phyloP scores from a whole-genome alignment of 53 echinoderm and acorn worm species.

The Apostichopus leukothele region DNA sequence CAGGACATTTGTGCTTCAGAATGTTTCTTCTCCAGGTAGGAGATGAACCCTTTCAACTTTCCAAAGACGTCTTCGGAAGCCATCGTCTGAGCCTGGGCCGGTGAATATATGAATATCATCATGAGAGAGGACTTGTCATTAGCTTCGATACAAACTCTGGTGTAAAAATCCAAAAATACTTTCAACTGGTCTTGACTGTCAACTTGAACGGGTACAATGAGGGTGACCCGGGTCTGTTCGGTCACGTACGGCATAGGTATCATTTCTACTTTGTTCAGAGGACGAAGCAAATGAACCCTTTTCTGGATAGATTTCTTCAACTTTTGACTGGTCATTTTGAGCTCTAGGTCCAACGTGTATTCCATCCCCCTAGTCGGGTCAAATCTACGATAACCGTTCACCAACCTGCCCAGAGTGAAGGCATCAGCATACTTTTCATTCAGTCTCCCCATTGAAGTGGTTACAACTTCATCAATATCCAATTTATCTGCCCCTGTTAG shows the following conservation, averaged over 20 bases:
- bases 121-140: constrained; percentile 91
- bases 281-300: constrained; percentile 83
- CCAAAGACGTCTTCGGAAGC: constrained; percentile 84
- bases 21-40: constrained; percentile 79
- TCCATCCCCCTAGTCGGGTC: constrained; percentile 95
- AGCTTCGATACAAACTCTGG: constrained; percentile 82
- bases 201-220: constrained; percentile 80
- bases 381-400: constrained; percentile 93
- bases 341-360: constrained; percentile 89
- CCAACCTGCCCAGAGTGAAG: constrained; percentile 79
- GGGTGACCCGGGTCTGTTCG: constrained; percentile 84
- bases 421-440: constrained; percentile 87
- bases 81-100: constrained; percentile 79
- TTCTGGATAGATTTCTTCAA: constrained; percentile 82
- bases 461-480: constrained; percentile 93
- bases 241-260: constrained; percentile 98
- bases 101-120: constrained; percentile 93
- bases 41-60: constrained; percentile 73
- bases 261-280: constrained; percentile 89
- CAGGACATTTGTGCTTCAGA: constrained; percentile 82
- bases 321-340: constrained; percentile 76
- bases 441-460: constrained; percentile 79
- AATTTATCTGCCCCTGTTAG: constrained; percentile 86
- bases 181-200: constrained; percentile 85
- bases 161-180: constrained; percentile 81